Evolutionary conservation across 2,797 vertebrate species (phyloP), one percentile per base, ranked within the genome.

Genomic region (Echiichthys vipera): DNA sequence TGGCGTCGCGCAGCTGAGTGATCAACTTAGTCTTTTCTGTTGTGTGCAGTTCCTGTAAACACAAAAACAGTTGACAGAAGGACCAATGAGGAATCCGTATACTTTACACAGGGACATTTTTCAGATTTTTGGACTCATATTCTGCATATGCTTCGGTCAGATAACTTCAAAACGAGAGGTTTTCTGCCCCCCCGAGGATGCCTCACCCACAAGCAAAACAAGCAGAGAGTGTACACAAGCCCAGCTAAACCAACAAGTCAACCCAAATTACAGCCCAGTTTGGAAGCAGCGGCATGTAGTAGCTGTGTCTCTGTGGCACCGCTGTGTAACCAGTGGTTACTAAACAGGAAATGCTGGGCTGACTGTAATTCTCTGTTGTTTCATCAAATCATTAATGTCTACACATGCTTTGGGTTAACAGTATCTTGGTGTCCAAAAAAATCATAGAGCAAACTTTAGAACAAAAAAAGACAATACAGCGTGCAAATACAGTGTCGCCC

Each of bases 1-100:
- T 99, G 73, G 97, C 98, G 90, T 99, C 97, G 43, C 96, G 95
- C 65, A 99, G 92, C 74, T 99, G 98, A 27, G 95, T 99, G 86
- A 99, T 99, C 85, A 99, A 88, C 89, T 97, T 98, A 2, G 96
- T 97, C 94, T 99, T 99, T 91, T 99, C 98, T 83, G 95, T 91
- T 62, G 96, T 97, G 84, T 99, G 97, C 70, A 99, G 94, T 50
- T 99, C 97, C 98, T 99, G 87, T 24, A 85, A 75, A 84, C n/a
- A 89, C 0, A 77, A 74, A n/a, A 68, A 74, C 18, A 64, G 59
- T 63, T 5, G 13, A 82, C 11, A 77, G 10, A 55, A 61, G 32
- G 24, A 29, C 14, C 75, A 63, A 78, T 72, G 2, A 65, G 27
- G 45, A 61, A 15, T 22, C 40, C 20, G 58, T 40, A 45, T 29